phyloP scores from a whole-genome alignment of 2,888 invertebrate genomes.

The Oligia fasciuncula region DNA sequence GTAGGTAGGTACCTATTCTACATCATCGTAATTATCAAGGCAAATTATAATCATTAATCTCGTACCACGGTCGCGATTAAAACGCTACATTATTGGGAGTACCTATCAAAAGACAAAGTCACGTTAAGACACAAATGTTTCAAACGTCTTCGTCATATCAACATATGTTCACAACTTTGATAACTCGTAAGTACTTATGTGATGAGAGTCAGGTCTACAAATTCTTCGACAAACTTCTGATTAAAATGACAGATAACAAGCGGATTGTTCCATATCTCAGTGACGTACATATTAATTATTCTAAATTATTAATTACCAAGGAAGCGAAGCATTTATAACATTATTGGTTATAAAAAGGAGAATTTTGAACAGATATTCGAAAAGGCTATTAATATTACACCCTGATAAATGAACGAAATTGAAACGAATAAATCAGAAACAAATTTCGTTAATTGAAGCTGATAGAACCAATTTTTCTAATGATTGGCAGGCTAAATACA shows the following conservation, averaged over 20 bases:
- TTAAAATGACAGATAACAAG: conserved; percentile 43
- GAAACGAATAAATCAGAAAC: conserved; percentile 27
- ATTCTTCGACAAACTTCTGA: conserved; percentile 48
- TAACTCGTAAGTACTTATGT: conserved; percentile 50
- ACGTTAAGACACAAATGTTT: conserved; percentile 32
- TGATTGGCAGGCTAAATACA: conserved; percentile 9
- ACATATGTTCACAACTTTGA: conserved; percentile 45
- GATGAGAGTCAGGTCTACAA: conserved; percentile 51
- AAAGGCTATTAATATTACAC: conserved; percentile 54
- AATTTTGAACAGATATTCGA: conserved; percentile 40
- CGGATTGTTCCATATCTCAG: conserved; percentile 48
- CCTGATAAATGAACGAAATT: conserved; percentile 47
- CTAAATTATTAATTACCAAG: conserved; percentile 50
- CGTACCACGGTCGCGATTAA: conserved; percentile 30
- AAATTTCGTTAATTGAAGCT: background rate
- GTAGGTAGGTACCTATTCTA: background rate
- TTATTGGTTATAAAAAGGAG: conserved; percentile 42
- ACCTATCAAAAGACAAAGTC: conserved; percentile 38
- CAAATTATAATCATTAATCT: conserved; percentile 43
- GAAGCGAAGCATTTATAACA: conserved; percentile 44
- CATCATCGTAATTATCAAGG: conserved; percentile 31
- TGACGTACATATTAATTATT: conserved; percentile 57
- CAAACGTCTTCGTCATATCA: conserved; percentile 35
- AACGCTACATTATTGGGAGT: conserved; percentile 27
- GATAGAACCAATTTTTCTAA: background rate